Conservation (phyloP, 2,797 vertebrate species). For the Hephaestus fuliginosus region DNA sequence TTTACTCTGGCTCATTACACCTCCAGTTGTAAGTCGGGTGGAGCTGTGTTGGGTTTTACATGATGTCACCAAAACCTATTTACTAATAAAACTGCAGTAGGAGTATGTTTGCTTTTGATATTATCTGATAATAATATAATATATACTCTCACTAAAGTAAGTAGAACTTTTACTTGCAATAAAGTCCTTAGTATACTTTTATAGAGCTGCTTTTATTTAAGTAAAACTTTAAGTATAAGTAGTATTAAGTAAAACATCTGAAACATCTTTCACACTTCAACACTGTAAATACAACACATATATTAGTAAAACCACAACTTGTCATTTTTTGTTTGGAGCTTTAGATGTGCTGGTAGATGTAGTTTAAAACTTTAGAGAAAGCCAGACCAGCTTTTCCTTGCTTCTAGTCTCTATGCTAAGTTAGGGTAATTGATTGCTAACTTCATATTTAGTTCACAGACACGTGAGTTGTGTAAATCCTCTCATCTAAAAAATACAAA, state of each 20-base stretch:
- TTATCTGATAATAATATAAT: too few species aligned
- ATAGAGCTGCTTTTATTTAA: not conserved
- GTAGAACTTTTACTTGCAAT: too few species aligned
- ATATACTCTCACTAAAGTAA: too few species aligned
- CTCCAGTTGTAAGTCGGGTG: not conserved
- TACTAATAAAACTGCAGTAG: not conserved
- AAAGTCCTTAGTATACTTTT: not conserved
- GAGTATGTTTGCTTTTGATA: too few species aligned
- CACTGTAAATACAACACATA: too few species aligned
- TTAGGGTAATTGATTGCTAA: not conserved
- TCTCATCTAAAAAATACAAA: not conserved
- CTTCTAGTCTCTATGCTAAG: not conserved
- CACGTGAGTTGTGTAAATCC: not conserved
- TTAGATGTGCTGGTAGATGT: not conserved
- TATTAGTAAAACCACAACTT: not conserved
- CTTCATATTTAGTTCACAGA: not conserved
- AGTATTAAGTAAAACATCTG: not conserved
- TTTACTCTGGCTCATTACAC: not conserved
- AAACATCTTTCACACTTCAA: too few species aligned
- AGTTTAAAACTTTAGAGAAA: not conserved
- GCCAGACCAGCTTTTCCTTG: not conserved
- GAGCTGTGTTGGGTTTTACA: not conserved
- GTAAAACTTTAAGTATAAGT: too few species aligned
- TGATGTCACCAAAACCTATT: not conserved
- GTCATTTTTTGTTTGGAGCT: not conserved